Percentiles rank a stretch among this genome's conserved stretches.
Evolutionary conservation across 2,888 invertebrate genomes (phyloP).

Genomic region (Sesamia inferens): DNA sequence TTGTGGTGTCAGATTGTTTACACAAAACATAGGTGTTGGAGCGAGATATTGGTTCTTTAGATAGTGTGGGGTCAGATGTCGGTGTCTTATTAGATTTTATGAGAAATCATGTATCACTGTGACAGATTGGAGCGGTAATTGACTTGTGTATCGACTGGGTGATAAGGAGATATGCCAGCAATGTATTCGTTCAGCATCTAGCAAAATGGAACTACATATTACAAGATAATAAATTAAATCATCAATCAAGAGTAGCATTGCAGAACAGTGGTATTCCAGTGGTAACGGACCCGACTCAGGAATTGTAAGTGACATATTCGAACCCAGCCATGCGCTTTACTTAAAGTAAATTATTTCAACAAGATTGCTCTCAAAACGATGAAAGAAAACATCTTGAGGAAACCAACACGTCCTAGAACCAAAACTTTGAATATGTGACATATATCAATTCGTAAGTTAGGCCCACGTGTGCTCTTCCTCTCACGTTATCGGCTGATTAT

Average conservation of each 20-base stretch:
- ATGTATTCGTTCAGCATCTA: background rate
- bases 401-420: background rate
- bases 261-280: background rate
- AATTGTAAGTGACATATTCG: background rate
- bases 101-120: constrained; percentile 43
- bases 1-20: constrained; percentile 57
- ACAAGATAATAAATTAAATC: background rate
- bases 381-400: background rate
- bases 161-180: constrained; percentile 22
- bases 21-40: constrained; percentile 65
- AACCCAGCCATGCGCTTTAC: background rate
- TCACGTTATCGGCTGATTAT: background rate
- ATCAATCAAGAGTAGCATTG: background rate
- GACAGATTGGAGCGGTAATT: constrained; percentile 46
- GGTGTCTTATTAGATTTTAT: constrained; percentile 64
- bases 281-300: background rate
- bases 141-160: constrained; percentile 26
- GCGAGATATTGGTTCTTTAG: constrained; percentile 67
- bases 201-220: background rate
- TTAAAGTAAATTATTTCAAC: background rate
- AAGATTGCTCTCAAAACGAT: background rate
- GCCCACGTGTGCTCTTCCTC: too few species aligned
- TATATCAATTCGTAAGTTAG: background rate
- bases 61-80: constrained; percentile 64
- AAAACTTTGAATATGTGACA: background rate